Evolutionary conservation across 2,888 invertebrate genomes (phyloP).

Genomic region (Ophion ellenae): DNA sequence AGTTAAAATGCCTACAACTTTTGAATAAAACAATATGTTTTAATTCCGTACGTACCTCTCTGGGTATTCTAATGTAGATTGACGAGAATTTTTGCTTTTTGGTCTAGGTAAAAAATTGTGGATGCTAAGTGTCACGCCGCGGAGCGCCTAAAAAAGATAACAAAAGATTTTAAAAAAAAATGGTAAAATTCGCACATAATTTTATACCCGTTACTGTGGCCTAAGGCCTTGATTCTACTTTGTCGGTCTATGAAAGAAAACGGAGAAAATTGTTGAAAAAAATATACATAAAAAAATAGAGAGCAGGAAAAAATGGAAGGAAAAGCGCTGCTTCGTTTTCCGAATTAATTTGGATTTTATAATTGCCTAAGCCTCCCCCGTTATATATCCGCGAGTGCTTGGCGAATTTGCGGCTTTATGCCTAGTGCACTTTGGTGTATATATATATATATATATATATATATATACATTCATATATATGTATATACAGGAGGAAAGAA

Average conservation of each 20-base stretch:
- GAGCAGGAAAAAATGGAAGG: constrained; percentile 67
- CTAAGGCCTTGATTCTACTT: constrained; percentile 20
- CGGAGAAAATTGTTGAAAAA: constrained; percentile 78
- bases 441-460: neutral
- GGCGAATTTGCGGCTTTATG: constrained; percentile 49
- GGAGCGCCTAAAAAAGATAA: too few relatives aligned
- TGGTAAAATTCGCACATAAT: too few relatives aligned
- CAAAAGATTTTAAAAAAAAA: too few relatives aligned
- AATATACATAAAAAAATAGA: constrained; percentile 5
- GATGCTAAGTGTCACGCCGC: too few relatives aligned
- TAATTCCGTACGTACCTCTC: too few relatives aligned
- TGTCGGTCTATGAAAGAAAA: constrained; percentile 60
- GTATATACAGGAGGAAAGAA: constrained; percentile 35
- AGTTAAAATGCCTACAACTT: too few relatives aligned
- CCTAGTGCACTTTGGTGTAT: constrained; percentile 52
- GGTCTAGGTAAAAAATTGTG: too few relatives aligned
- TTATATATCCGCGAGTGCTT: constrained; percentile 45
- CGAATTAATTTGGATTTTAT: constrained; percentile 84
- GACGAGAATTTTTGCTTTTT: too few relatives aligned
- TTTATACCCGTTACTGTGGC: too few relatives aligned
- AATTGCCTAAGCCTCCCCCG: constrained; percentile 80
- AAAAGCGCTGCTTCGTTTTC: constrained; percentile 80
- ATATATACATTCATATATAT: too few relatives aligned
- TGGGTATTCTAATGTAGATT: too few relatives aligned
- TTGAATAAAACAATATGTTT: too few relatives aligned